Evolutionary conservation across 1,140 invertebrate species (phyloP), one percentile per base, ranked within the genome.

Genomic region (Potamilus streckersoni): DNA sequence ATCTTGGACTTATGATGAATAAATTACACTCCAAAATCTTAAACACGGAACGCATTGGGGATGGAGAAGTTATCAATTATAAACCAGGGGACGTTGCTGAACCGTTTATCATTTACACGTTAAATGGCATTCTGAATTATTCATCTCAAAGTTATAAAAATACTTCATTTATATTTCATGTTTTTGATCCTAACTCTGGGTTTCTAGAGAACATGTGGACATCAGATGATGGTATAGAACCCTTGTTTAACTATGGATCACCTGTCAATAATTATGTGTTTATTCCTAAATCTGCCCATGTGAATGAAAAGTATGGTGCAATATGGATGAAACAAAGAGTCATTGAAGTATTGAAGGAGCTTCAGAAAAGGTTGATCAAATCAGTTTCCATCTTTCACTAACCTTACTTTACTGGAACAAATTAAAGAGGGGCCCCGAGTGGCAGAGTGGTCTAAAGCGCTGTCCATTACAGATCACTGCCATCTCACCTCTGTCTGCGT

Each of bases 161-260:
- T 27, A 66, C 20, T 16, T 74, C 82, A 20, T 17, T 84, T 15
- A 38, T 85, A 16, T 76, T 85, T 38, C 81, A 82, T 56, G 78
- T 76, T 15, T 84, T 76, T 71, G 74, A 85, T 61, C 69, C 69
- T 8, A 15, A 74, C 16, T 83, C 82, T 23, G 82, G 73, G 3
- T 85, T 84, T 78, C 38, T 82, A 20, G 82, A 81, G 49, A 74
- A 60, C 59, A 67, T 85, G 59, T 85, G 83, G 83, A 81, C 76
- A 65, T 79, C 78, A 17, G 65, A 81, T 27, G 72, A 76, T 38
- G 78, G 81, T 11, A 62, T 85, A 23, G 49, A 27, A 20, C 73
- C 79, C 2, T 27, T 83, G 23, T 49, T 78, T 11, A 27, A 57
- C 23, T 27, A 67, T 14, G 57, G 59, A 19, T 27, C 73, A 1